These are phyloP conservation scores for Liodrosophila aerea DNA, from an alignment of 2,888 invertebrate genomes.

Conservation along the genomic window DNA sequence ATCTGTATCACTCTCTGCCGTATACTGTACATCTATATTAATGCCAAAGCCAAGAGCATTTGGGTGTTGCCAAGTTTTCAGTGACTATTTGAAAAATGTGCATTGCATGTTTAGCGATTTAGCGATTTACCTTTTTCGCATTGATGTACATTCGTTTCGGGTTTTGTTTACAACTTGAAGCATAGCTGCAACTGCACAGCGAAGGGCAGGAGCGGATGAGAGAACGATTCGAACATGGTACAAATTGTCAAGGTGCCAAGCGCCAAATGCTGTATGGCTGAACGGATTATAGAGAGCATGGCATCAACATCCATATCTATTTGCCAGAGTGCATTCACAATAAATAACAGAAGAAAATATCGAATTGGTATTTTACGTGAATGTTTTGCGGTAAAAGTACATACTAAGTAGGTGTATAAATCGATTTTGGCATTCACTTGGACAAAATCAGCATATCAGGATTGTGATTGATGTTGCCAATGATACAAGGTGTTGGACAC, in stretches of 20 bases:
- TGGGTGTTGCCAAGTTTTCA: constrained; percentile 53
- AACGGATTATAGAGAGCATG: constrained; percentile 37
- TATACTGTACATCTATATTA: constrained; percentile 41
- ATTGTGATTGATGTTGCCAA: constrained; percentile 3
- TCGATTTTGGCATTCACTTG: constrained; percentile 15
- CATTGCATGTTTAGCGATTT: constrained; percentile 65
- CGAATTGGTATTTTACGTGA: constrained; percentile 20
- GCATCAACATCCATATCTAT: constrained; percentile 67
- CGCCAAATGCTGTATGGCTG: constrained; percentile 57
- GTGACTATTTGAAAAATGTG: constrained; percentile 66
- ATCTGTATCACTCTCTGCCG: constrained; percentile 30
- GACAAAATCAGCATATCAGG: constrained; percentile 6
- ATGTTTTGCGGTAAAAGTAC: constrained; percentile 12
- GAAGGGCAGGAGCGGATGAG: too few relatives aligned
- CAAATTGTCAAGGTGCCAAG: constrained; percentile 75
- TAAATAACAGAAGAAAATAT: constrained; percentile 23
- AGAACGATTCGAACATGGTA: constrained; percentile 18
- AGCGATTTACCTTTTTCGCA: constrained; percentile 60
- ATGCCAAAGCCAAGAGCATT: constrained; percentile 50
- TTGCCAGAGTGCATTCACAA: constrained; percentile 44
- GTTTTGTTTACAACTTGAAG: constrained; percentile 56
- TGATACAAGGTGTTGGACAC: too few relatives aligned
- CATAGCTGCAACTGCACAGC: constrained; percentile 28
- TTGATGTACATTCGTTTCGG: constrained; percentile 23
- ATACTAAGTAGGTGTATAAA: constrained; percentile 26